A percentile compares a stretch with the other conserved stretches of the same genome.
Conservation (phyloP, 2,797 vertebrate genomes). For the Carduelis carduelis region DNA sequence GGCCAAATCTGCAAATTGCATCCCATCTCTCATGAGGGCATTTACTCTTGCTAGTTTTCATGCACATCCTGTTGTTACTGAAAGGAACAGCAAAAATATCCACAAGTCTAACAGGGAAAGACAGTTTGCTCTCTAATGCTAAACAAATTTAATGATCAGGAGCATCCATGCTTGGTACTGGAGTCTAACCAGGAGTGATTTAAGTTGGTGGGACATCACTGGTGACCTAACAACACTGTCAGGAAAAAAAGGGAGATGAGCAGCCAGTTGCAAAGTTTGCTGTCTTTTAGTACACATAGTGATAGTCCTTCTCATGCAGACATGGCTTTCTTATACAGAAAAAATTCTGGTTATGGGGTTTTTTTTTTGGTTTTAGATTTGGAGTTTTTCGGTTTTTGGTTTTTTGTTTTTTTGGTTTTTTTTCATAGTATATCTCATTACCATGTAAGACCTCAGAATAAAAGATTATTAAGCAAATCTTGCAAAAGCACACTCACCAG, state of each 20-base stretch:
- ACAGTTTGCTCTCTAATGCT: neutral
- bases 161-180: neutral
- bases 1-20: neutral
- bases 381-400: accelerated
- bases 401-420: neutral
- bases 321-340: neutral
- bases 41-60: neutral
- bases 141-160: neutral
- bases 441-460: neutral
- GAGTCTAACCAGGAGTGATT: neutral
- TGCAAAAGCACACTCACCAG: neutral
- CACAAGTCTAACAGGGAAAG: neutral
- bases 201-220: neutral
- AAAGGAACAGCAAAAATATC: neutral
- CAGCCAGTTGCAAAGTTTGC: neutral
- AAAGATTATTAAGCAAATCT: neutral
- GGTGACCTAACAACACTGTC: neutral
- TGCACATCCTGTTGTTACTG: neutral
- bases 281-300: neutral
- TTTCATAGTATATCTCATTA: neutral
- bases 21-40: neutral
- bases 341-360: neutral
- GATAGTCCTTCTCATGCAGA: neutral
- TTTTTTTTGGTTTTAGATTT: neutral
- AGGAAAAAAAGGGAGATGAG: neutral